These are phyloP conservation scores for Drosophila pectinifera DNA, from an alignment of 1,140 invertebrate genomes.

Conservation along the genomic window DNA sequence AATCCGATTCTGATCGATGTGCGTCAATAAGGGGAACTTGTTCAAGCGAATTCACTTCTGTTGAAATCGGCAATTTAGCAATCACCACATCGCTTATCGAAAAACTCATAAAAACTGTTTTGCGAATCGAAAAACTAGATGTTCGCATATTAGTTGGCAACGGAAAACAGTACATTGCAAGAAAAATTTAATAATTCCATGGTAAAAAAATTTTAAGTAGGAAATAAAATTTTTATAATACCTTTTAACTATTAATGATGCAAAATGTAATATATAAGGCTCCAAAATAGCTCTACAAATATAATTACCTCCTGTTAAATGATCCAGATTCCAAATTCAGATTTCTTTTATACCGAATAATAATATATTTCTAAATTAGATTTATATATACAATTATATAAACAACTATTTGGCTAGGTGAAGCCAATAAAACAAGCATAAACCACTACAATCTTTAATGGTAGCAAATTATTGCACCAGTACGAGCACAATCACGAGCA, in stretches of 20 bases:
- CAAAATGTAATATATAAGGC: too few relatives aligned
- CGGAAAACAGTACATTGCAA: background rate
- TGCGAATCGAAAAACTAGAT: constrained; percentile 63
- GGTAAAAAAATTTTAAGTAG: background rate
- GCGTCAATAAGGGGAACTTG: constrained; percentile 46
- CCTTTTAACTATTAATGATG: background rate
- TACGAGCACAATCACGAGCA: background rate
- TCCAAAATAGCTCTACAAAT: too few relatives aligned
- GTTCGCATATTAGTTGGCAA: constrained; percentile 3
- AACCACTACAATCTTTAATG: constrained; percentile 1
- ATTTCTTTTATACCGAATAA: background rate
- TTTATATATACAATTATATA: too few relatives aligned
- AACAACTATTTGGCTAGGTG: background rate
- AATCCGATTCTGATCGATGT: constrained; percentile 68
- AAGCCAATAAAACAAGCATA: background rate
- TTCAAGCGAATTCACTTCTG: constrained; percentile 61
- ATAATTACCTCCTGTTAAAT: too few relatives aligned
- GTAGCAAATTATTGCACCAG: background rate
- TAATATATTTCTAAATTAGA: too few relatives aligned
- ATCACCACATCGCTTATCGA: constrained; percentile 27
- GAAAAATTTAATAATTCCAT: background rate
- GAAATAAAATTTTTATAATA: background rate
- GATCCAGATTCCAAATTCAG: too few relatives aligned
- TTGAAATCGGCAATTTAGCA: constrained; percentile 47
- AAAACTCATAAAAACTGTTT: constrained; percentile 63